phyloP scores from a whole-genome alignment of 2,888 invertebrate genomes.

The Apomyelois bistriatella region DNA sequence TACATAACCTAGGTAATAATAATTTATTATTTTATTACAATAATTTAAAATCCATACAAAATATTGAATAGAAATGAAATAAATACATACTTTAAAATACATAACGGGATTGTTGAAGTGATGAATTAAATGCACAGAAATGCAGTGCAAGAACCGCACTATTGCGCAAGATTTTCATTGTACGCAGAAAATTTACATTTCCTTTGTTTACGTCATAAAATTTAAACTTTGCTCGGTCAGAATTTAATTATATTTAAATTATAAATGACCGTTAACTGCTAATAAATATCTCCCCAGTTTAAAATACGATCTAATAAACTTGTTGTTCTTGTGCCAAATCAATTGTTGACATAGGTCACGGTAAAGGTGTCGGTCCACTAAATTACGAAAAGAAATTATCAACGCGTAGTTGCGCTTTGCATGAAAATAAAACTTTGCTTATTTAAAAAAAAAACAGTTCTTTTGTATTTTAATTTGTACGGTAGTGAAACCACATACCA shows the following conservation, averaged over 20 bases:
- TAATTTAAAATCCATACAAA: no score
- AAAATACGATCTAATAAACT: constrained; percentile 40
- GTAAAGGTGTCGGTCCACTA: constrained; percentile 19
- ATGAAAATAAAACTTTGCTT: background rate
- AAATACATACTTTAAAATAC: background rate
- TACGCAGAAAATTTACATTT: constrained; percentile 1
- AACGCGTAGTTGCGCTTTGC: background rate
- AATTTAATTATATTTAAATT: constrained; percentile 16
- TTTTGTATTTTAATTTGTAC: no score
- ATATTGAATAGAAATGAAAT: background rate
- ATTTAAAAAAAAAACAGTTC: no score
- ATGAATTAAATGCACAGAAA: background rate
- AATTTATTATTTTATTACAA: no score
- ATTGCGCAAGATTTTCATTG: background rate
- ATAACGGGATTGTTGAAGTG: background rate
- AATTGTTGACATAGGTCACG: constrained; percentile 58
- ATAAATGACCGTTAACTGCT: constrained; percentile 34
- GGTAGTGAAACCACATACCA: no score
- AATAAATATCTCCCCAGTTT: constrained; percentile 44
- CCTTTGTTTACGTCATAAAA: constrained; percentile 1
- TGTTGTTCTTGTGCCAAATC: constrained; percentile 51
- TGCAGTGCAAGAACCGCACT: background rate
- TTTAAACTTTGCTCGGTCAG: background rate
- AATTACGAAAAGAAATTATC: background rate
- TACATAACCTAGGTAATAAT: no score